phyloP scores from a whole-genome alignment of 2,888 invertebrate species.

The Dioctria rufipes region DNA sequence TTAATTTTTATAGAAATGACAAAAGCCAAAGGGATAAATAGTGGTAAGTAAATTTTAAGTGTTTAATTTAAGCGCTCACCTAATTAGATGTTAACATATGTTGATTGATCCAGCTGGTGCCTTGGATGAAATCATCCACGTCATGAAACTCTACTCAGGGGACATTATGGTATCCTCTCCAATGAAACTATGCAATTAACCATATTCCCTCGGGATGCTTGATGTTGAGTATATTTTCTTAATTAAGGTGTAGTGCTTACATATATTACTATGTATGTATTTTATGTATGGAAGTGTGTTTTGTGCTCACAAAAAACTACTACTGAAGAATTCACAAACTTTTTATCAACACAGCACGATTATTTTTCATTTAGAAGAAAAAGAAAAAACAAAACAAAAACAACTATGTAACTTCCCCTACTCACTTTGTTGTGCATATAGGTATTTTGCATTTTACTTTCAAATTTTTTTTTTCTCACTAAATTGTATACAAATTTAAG shows the following conservation, averaged over 20 bases:
- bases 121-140: conserved; percentile 48
- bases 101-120: conserved; percentile 43
- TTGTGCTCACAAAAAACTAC: conserved; percentile 31
- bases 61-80: conserved; percentile 45
- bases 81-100: conserved; percentile 51
- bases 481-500: conserved; percentile 35
- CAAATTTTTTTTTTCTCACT: conserved; percentile 5
- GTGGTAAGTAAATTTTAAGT: conserved; percentile 1
- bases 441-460: background rate
- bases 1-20: background rate
- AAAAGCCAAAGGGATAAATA: background rate
- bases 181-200: conserved; percentile 28
- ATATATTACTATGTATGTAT: background rate
- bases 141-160: conserved; percentile 28
- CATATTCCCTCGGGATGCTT: conserved; percentile 32
- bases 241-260: conserved; percentile 44
- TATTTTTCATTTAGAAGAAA: conserved; percentile 6
- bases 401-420: conserved; percentile 11
- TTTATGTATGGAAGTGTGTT: conserved; percentile 39
- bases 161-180: conserved; percentile 44
- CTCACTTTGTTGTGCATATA: background rate
- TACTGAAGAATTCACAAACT: conserved; percentile 29
- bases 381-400: background rate
- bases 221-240: conserved; percentile 32
- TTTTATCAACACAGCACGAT: conserved; percentile 42